Base-by-base conservation (phyloP, 2,797 vertebrate genomes). In the Darevskia mixta region DNA sequence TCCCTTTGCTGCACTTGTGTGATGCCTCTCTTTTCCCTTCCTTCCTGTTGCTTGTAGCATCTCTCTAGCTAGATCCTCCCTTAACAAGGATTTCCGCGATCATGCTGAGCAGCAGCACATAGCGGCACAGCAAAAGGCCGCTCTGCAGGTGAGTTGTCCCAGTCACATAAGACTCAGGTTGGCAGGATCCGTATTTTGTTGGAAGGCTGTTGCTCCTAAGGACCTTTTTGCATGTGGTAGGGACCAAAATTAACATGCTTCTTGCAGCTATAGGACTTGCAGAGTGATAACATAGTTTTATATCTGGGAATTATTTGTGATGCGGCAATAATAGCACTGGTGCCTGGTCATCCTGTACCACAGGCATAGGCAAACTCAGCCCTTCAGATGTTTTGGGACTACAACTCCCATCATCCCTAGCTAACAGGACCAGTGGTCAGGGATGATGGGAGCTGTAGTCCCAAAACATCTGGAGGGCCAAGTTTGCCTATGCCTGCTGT, bases 101-200 rank as follows among this genome's bases (percentile, higher is more conserved):
- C 98, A 98, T 7, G 98, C 98, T 0, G 99, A 99, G 93, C 99
- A 99, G 87, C 99, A 99, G 96, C 99, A 99, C 92, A 99, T 99
- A 4, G 98, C 98, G 61, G 98, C 98, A 69, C 99, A 99, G 77
- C 98, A 99, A 95, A 99, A 99, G 95, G 98, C 99, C 86, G 99
- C 99, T n/a, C 92, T 99, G 92, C 99, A 99, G 97, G 98, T 98
- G 82, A 95, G 95, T 9, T 72, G 23, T 29, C 67, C 17, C 0
- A 8, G 9, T 49, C 27, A 67, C 15, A 45, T 8, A 11, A 17
- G 61, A 64, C 45, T 6, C 29, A 29, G 3, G 10, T 41, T 9
- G 9, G 20, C 35, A 5, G 29, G 49, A 13, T 43, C 32, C 38
- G 35, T 17, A 29, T 64, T 32, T 79, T 5, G 1, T 23, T 17